phyloP scores from a whole-genome alignment of 1,140 invertebrate genomes.

The Papilio polyxenes region DNA sequence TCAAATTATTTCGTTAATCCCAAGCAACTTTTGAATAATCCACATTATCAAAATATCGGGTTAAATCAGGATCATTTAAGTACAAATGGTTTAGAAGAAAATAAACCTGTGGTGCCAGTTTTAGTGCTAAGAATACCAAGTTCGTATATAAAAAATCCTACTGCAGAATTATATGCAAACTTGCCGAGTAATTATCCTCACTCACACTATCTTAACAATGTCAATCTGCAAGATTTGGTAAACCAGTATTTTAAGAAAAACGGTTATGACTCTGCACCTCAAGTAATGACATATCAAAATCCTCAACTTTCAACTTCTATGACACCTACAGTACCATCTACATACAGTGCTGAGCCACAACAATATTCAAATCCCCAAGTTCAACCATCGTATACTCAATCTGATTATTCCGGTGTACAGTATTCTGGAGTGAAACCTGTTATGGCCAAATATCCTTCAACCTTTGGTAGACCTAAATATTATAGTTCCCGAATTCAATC shows the following conservation, averaged over 20 bases:
- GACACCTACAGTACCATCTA: conserved; percentile 42
- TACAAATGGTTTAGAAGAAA: conserved; percentile 61
- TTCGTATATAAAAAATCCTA: conserved; percentile 79
- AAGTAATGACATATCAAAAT: conserved; percentile 66
- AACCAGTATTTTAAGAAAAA: conserved; percentile 75
- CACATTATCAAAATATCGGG: conserved; percentile 73
- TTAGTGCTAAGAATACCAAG: conserved; percentile 81
- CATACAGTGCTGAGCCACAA: conserved; percentile 52
- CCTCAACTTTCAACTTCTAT: conserved; percentile 42
- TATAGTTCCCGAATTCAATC: conserved; percentile 55
- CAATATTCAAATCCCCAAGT: conserved; percentile 70
- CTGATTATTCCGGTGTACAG: conserved; percentile 71
- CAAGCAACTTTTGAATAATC: conserved; percentile 70
- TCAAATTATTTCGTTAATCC: conserved; percentile 76
- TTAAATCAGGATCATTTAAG: conserved; percentile 67
- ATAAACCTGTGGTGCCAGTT: conserved; percentile 79
- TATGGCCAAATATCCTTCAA: conserved; percentile 69
- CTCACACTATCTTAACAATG: conserved; percentile 78
- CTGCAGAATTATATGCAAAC: conserved; percentile 80
- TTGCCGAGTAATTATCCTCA: conserved; percentile 80
- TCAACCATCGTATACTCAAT: conserved; percentile 68
- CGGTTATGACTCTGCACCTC: conserved; percentile 67
- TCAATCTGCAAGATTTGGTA: conserved; percentile 78
- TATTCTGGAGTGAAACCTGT: conserved; percentile 75
- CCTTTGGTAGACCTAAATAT: conserved; percentile 63